These are phyloP conservation scores for Tachina lurida DNA, from an alignment of 2,888 invertebrate species.

Conservation along the genomic window DNA sequence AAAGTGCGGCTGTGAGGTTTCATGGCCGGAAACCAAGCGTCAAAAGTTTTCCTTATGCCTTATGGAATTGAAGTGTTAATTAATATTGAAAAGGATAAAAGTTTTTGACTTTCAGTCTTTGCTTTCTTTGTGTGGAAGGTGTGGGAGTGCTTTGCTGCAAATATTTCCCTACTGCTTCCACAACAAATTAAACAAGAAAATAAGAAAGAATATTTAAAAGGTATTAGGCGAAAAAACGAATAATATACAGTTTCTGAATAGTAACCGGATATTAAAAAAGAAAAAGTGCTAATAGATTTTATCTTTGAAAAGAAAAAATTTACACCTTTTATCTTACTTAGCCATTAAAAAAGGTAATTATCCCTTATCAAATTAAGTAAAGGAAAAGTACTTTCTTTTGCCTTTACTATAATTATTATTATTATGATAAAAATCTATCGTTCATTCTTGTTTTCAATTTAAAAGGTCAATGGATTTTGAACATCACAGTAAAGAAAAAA, in stretches of 20 bases:
- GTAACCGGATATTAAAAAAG: slow-evolving; percentile 72
- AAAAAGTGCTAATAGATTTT: slow-evolving; percentile 72
- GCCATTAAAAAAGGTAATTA: slow-evolving; percentile 51
- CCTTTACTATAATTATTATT: background rate
- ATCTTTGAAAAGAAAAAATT: slow-evolving; percentile 3
- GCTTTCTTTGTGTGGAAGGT: background rate
- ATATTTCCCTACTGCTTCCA: background rate
- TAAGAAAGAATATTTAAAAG: slow-evolving; percentile 21
- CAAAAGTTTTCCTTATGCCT: slow-evolving; percentile 73
- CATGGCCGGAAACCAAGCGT: slow-evolving; percentile 66
- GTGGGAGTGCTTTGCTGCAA: background rate
- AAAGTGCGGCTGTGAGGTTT: slow-evolving; percentile 39
- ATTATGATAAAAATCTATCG: slow-evolving; percentile 33
- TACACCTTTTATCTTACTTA: slow-evolving; percentile 6
- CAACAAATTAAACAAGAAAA: slow-evolving; percentile 35
- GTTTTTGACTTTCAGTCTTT: slow-evolving; percentile 77
- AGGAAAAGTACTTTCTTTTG: background rate
- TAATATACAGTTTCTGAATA: slow-evolving; percentile 32
- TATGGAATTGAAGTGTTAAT: slow-evolving; percentile 81
- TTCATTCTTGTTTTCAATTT: background rate
- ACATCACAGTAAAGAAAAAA: slow-evolving; percentile 2
- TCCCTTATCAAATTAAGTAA: slow-evolving; percentile 55
- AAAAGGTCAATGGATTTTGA: slow-evolving; percentile 48
- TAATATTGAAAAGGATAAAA: slow-evolving; percentile 81
- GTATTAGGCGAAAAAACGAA: slow-evolving; percentile 47